phyloP scores from a whole-genome alignment of 1,140 invertebrate genomes.

The Meteorus sp. region DNA sequence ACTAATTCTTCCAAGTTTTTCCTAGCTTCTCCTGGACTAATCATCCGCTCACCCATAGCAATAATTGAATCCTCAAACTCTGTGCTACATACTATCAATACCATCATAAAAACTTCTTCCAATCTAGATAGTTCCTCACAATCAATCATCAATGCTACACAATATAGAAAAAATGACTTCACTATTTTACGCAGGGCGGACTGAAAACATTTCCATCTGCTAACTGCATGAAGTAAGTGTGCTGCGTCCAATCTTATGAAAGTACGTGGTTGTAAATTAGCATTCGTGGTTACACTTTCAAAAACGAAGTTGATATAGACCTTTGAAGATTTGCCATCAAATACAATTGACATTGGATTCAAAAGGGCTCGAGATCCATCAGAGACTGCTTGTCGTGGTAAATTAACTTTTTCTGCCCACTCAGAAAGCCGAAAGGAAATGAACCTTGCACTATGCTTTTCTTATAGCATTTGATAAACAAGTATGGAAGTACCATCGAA shows the following conservation, averaged over 20 bases:
- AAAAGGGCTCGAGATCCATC: neutral
- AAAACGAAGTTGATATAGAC: neutral
- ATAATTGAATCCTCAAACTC: slow-evolving; percentile 1
- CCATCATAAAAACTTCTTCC: slow-evolving; percentile 2
- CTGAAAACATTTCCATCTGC: neutral
- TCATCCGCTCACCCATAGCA: neutral
- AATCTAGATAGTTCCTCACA: neutral
- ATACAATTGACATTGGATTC: neutral
- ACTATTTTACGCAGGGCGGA: neutral
- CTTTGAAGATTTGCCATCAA: neutral
- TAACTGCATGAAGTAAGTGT: neutral
- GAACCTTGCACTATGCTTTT: neutral
- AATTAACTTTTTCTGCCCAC: neutral
- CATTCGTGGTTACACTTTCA: neutral
- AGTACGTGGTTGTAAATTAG: neutral
- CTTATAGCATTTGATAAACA: neutral
- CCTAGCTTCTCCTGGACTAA: neutral
- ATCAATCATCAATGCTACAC: neutral
- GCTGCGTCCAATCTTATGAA: neutral
- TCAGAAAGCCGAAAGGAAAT: neutral
- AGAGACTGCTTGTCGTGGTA: neutral
- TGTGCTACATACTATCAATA: neutral
- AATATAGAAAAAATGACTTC: neutral
- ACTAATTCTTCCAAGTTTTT: too few species aligned
- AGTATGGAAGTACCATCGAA: neutral